Percentiles rank a stretch among this genome's conserved stretches.
Conservation (phyloP, 2,113 vertebrate genomes). For the Clarias gariepinus region DNA sequence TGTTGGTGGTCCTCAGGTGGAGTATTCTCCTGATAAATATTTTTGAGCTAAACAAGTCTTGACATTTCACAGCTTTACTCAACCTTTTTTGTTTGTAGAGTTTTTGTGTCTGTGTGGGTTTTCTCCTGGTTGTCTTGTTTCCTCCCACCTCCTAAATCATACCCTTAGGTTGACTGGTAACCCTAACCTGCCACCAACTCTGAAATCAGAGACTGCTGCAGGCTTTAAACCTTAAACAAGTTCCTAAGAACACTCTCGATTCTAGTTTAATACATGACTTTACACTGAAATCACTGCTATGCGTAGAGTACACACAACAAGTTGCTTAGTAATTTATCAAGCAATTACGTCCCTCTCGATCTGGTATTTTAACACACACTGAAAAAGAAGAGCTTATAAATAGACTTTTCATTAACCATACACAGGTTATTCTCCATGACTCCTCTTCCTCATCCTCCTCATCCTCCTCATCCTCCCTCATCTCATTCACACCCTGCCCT, state of each 20-base stretch:
- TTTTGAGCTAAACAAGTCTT: neutral
- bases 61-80: neutral
- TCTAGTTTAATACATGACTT: neutral
- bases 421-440: neutral
- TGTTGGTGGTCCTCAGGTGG: neutral
- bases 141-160: neutral
- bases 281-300: neutral
- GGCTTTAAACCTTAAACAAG: neutral
- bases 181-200: neutral
- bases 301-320: neutral
- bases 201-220: neutral
- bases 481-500: slow-evolving; percentile 56
- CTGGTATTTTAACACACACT: neutral
- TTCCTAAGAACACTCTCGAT: neutral
- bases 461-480: too few species aligned
- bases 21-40: neutral
- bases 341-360: neutral
- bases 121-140: neutral
- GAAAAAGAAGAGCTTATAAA: neutral
- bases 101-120: neutral
- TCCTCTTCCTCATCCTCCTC: neutral
- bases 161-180: neutral
- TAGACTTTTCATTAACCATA: neutral
- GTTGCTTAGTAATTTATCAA: slow-evolving; percentile 37
- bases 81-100: too few species aligned